A percentile compares a stretch with the other conserved stretches of the same genome.
phyloP scores from a whole-genome alignment of 2,797 vertebrate genomes.

The Peromyscus melanophrys region DNA sequence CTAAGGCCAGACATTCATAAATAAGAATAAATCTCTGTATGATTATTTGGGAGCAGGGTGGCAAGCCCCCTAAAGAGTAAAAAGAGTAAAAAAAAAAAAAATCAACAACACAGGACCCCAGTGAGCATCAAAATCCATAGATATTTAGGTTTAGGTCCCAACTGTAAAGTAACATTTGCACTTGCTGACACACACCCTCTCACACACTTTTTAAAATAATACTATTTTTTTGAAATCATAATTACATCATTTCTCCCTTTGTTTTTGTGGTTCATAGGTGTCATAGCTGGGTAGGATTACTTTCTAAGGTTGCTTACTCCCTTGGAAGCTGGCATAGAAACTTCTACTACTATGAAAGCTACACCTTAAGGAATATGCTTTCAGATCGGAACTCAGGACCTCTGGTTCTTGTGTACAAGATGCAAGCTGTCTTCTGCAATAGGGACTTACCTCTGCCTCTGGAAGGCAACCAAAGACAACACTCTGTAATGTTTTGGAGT shows the following conservation, averaged over 20 bases:
- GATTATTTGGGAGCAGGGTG: background rate
- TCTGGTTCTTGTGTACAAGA: background rate
- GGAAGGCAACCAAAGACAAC: background rate
- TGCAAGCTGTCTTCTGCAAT: background rate
- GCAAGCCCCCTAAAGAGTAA: background rate
- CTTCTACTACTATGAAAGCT: background rate
- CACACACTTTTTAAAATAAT: background rate
- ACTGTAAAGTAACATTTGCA: background rate
- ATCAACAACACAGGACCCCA: background rate
- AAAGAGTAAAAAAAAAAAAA: background rate
- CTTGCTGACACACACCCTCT: background rate
- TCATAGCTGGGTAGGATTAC: background rate
- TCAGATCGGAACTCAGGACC: background rate
- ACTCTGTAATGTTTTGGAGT: background rate
- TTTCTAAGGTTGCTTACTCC: background rate
- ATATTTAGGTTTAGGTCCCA: background rate
- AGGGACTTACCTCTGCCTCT: background rate
- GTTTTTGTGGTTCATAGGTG: background rate
- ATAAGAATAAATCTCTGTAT: background rate
- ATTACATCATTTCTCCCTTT: background rate
- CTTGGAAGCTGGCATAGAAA: background rate
- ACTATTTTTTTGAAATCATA: background rate
- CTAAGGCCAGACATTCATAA: background rate
- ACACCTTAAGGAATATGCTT: background rate
- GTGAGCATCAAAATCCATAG: background rate